Percentiles rank a stretch among this genome's conserved stretches.
These are phyloP conservation scores for Meles meles DNA, from an alignment of 2,113 vertebrate genomes.

Conservation along the genomic window DNA sequence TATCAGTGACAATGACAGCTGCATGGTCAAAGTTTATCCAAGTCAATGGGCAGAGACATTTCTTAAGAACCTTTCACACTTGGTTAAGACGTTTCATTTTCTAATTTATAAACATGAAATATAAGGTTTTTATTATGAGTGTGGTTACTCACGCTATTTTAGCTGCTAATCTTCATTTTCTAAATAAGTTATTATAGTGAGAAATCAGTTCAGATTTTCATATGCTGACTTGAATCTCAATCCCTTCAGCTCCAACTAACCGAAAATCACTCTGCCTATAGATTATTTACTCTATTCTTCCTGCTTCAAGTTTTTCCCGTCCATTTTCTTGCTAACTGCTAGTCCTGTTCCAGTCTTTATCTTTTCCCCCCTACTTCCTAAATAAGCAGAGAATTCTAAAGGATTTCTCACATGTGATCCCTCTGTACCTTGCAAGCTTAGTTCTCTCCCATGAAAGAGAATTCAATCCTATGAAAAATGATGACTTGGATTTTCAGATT, in stretches of 20 bases:
- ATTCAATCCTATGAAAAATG: neutral
- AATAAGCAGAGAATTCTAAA: neutral
- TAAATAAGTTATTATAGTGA: conserved; percentile 16
- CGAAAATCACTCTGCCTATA: neutral
- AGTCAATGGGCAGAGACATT: neutral
- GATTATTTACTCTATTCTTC: neutral
- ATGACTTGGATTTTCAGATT: neutral
- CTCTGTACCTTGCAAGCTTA: neutral
- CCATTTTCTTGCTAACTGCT: neutral
- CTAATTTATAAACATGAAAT: conserved; percentile 45
- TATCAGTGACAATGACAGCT: neutral
- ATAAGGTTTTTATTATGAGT: neutral
- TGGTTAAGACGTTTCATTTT: conserved; percentile 63
- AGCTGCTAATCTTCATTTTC: conserved; percentile 47
- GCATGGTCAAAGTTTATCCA: neutral
- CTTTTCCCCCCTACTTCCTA: neutral
- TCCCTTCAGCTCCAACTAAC: neutral
- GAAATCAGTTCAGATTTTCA: neutral
- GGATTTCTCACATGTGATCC: neutral
- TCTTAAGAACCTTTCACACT: neutral
- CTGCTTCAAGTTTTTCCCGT: neutral
- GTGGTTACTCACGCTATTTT: neutral
- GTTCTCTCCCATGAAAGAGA: neutral
- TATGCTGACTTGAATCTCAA: neutral
- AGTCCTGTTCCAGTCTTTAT: neutral